Base-by-base conservation (phyloP, 2,797 vertebrate species). In the Myotis myotis region DNA sequence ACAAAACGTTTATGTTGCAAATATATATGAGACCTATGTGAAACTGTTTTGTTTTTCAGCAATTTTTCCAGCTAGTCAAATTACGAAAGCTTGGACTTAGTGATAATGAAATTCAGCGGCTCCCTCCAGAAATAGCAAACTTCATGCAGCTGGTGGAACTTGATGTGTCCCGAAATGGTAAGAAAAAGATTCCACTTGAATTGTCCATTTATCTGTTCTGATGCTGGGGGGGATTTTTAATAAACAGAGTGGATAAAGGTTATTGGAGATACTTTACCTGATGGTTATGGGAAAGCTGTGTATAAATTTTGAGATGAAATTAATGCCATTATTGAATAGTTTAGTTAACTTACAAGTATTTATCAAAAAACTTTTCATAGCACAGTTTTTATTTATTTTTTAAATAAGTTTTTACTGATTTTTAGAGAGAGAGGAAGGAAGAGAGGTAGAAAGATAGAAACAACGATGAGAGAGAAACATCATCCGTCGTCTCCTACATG, bases 131-230 rank as follows among this genome's bases (percentile, higher is more conserved):
- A 98, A 99, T 99, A 93, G 99, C 99, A 0, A 99, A 99, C 98
- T 99, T 99, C 97, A 99, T 99, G 99, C 99, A 99, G 97, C 98
- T 99, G 87, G 99, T 99, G 44, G 99, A 99, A 95, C 99, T 99
- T 47, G 99, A 99, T 78, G 98, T 99, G 83, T 99, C 99, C 93
- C 98, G 99, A 97, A 99, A 99, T 96, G 99, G 99, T 99, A 97
- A 97, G 97, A 66, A 49, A 71, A 79, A 68, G 80, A 53, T 70
- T 66, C n/a, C 20, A 0, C 28, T 13, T 66, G 51, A 72, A 20
- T 30, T 33, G 17, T 33, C 75, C 8, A 2, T 57, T 53, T 89
- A 41, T 86, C 70, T 92, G 44, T 86, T 85, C 44, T 80, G 64
- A 64, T 57, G 28, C 8, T 53, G 5, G 19, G 38, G 49, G 38